Conservation (phyloP, 2,113 vertebrate species). For the Seriola rivoliana region DNA sequence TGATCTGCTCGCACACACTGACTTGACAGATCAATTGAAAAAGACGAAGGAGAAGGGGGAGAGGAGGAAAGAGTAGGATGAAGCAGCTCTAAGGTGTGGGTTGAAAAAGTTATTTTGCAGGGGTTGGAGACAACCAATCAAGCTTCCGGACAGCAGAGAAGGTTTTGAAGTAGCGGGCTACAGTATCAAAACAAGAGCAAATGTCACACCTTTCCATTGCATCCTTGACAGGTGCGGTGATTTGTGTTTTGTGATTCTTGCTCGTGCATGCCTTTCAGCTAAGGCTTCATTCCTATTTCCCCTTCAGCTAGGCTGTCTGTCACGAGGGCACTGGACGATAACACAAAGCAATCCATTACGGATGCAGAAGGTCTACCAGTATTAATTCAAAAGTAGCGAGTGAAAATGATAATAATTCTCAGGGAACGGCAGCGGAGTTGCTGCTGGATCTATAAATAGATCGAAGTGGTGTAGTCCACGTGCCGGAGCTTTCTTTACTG, state of each 20-base stretch:
- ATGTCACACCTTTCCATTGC: slow-evolving; percentile 40
- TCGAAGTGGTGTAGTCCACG: slow-evolving; percentile 55
- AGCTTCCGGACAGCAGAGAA: slow-evolving; percentile 16
- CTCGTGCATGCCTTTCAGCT: slow-evolving; percentile 65
- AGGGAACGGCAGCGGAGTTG: slow-evolving; percentile 61
- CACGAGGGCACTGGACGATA: slow-evolving; percentile 60
- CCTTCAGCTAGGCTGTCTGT: slow-evolving; percentile 64
- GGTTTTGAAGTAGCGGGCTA: slow-evolving; percentile 24
- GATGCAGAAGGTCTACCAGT: slow-evolving; percentile 59
- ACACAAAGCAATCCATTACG: slow-evolving; percentile 76
- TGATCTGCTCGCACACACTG: slow-evolving; percentile 50
- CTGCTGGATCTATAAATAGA: slow-evolving; percentile 76
- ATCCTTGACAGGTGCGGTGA: slow-evolving; percentile 63
- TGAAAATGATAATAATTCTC: slow-evolving; percentile 77
- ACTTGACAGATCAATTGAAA: slow-evolving; percentile 67
- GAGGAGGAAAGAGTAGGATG: not conserved
- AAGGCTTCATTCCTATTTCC: slow-evolving; percentile 59
- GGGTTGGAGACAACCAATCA: slow-evolving; percentile 34
- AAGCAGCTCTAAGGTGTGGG: not conserved
- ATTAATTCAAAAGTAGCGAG: slow-evolving; percentile 74
- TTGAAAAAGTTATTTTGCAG: slow-evolving; percentile 8
- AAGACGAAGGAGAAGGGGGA: not conserved
- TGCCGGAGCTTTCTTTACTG: slow-evolving; percentile 52
- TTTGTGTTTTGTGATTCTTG: slow-evolving; percentile 69
- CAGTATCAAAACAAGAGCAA: slow-evolving; percentile 53